Conservation (phyloP, 1,140 invertebrate species). For the Dinothrombium tinctorium region DNA sequence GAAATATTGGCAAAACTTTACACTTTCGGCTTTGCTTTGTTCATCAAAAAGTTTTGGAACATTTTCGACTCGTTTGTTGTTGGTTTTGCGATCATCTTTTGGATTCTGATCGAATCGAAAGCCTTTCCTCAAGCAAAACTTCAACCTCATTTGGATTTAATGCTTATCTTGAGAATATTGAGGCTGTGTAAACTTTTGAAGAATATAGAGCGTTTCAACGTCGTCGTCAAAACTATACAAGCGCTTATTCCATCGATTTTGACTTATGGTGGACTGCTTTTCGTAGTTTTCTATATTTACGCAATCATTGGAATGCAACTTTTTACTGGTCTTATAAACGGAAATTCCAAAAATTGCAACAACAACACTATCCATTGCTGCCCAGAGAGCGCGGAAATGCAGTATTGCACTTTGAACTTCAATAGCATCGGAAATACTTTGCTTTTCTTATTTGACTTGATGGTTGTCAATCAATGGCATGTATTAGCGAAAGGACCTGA, state of each 20-base stretch:
- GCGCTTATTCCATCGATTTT: slow-evolving; percentile 27
- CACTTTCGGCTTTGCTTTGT: slow-evolving; percentile 22
- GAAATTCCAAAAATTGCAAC: slow-evolving; percentile 18
- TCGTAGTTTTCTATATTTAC: slow-evolving; percentile 29
- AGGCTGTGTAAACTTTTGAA: slow-evolving; percentile 27
- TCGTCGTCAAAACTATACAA: slow-evolving; percentile 26
- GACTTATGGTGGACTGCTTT: slow-evolving; percentile 27
- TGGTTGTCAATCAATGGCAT: slow-evolving; percentile 33
- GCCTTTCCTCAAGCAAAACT: background rate
- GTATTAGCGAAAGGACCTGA: slow-evolving; percentile 10
- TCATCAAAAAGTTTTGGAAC: slow-evolving; percentile 27
- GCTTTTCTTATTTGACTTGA: slow-evolving; percentile 28
- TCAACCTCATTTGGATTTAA: slow-evolving; percentile 19
- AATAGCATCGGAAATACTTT: slow-evolving; percentile 25
- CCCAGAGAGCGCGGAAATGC: slow-evolving; percentile 13
- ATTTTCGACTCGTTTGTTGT: slow-evolving; percentile 29
- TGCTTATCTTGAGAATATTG: slow-evolving; percentile 26
- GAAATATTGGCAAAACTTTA: slow-evolving; percentile 29
- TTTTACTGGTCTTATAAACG: slow-evolving; percentile 22
- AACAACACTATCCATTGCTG: background rate
- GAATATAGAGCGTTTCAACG: slow-evolving; percentile 25
- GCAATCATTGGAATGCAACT: slow-evolving; percentile 31
- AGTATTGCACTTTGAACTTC: slow-evolving; percentile 31
- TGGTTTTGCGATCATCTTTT: slow-evolving; percentile 22
- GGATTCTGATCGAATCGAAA: background rate